A percentile compares a stretch with the other conserved stretches of the same genome.
Evolutionary conservation across 1,140 invertebrate genomes (phyloP).

Genomic region (Trichoplusia ni): DNA sequence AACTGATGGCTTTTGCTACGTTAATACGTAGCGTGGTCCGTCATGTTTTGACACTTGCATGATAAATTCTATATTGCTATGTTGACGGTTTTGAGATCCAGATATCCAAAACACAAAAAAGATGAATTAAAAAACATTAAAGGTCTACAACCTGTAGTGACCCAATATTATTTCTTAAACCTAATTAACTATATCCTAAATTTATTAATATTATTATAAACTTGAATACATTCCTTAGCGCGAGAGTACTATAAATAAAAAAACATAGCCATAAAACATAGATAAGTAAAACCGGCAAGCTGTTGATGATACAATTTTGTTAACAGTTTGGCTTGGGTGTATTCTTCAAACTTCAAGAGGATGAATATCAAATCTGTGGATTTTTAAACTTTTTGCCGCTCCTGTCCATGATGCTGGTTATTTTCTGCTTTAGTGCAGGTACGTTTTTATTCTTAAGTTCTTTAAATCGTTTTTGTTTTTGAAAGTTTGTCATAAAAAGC

Average conservation of each 20-base stretch:
- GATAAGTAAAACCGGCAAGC: background rate
- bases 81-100: no score
- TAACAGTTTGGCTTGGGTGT: conserved; percentile 56
- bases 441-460: background rate
- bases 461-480: background rate
- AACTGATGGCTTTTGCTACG: background rate
- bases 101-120: no score
- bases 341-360: conserved; percentile 51
- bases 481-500: background rate
- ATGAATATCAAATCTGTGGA: conserved; percentile 38
- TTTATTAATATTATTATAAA: no score
- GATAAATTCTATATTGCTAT: no score
- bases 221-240: no score
- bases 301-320: background rate
- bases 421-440: conserved; percentile 59
- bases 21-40: no score
- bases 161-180: no score
- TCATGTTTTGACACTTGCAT: no score
- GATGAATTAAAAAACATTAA: no score
- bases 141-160: no score
- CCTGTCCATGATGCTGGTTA: conserved; percentile 54
- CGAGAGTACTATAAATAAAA: no score
- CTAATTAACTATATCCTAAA: no score
- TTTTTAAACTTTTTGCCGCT: conserved; percentile 60
- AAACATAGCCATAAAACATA: background rate